Base-by-base conservation (phyloP, 2,888 invertebrate genomes). In the Carterocephalus palaemon region DNA sequence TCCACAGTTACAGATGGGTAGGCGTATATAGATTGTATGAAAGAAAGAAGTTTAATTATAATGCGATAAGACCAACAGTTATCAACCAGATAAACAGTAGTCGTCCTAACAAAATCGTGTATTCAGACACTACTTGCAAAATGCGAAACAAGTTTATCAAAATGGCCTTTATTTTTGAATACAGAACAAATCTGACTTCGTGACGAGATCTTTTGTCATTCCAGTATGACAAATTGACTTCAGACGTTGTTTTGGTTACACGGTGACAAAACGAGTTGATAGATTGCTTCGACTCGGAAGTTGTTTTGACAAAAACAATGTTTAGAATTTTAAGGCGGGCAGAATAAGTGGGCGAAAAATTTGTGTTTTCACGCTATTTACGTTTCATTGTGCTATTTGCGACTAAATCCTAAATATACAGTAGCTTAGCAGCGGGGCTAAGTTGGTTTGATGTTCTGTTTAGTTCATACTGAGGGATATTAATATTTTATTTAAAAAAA, bases 191-290 rank as follows among this genome's bases (percentile, higher is more conserved):
- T 40, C 19, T 8, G 33, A 13, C 26, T 34, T 34, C 34, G 13
- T 34, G 28, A 28, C 33, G 19, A 42, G 34, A 42, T 53, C 54
- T 58, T 58, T 62, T 63, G 62, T 59, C 53, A 48, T 36, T 45
- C 22, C 41, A 43, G 47, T 32, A 26, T 64, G 64, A 64, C 62
- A 59, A 65, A 65, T 66, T 56, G 54, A 40, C 42, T 36, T n/a
- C 40, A 42, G 47, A 26, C 19, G 36, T 48, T 57, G 52, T 62
- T 62, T 62, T 54, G 56, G 57, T 54, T 42, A 34, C 58, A 52
- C 56, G 56, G 53, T 55, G 62, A 60, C 57, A 60, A 51, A 50
- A 46, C 28, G 36, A 49, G 36, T 48, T 59, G 61, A 59, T 55
- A 54, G 56, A 59, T 61, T 54, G 50, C 4, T 8, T 3, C 9